Conservation (phyloP, 2,888 invertebrate species). For the Drosophila buzzatii region DNA sequence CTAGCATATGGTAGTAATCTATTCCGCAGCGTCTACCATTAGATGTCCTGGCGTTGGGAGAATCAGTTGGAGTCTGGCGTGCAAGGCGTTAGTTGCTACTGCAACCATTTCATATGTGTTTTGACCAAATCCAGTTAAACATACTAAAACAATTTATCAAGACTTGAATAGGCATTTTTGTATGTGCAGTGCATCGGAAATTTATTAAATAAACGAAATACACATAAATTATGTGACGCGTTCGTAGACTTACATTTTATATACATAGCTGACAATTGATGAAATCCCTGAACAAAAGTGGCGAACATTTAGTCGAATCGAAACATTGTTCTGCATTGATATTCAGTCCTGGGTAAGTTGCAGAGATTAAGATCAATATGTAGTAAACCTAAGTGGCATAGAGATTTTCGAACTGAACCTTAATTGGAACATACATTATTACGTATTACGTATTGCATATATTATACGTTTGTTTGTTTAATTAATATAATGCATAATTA, state of each 20-base stretch:
- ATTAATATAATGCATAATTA: no score
- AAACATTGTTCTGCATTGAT: background rate
- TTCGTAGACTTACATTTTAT: background rate
- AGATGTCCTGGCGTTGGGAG: constrained; percentile 75
- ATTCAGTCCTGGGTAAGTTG: constrained; percentile 15
- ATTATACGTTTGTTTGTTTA: no score
- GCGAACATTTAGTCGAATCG: background rate
- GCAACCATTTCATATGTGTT: constrained; percentile 31
- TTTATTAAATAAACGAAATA: background rate
- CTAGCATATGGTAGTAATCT: constrained; percentile 72
- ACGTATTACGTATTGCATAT: no score
- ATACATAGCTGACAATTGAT: background rate
- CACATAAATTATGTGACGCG: constrained; percentile 2
- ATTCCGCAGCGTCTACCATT: constrained; percentile 66
- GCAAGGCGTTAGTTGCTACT: constrained; percentile 6
- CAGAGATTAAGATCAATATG: no score
- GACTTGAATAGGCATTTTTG: background rate
- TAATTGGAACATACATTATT: no score
- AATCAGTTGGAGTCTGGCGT: constrained; percentile 54
- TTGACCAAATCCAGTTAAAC: constrained; percentile 12
- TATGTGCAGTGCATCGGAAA: background rate
- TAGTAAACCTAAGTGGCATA: no score
- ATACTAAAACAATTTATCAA: constrained; percentile 4
- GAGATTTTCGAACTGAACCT: no score
- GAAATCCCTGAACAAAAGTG: background rate